A percentile compares a stretch with the other conserved stretches of the same genome.
phyloP scores from a whole-genome alignment of 1,140 invertebrate species.

The Neodiprion virginianus region DNA sequence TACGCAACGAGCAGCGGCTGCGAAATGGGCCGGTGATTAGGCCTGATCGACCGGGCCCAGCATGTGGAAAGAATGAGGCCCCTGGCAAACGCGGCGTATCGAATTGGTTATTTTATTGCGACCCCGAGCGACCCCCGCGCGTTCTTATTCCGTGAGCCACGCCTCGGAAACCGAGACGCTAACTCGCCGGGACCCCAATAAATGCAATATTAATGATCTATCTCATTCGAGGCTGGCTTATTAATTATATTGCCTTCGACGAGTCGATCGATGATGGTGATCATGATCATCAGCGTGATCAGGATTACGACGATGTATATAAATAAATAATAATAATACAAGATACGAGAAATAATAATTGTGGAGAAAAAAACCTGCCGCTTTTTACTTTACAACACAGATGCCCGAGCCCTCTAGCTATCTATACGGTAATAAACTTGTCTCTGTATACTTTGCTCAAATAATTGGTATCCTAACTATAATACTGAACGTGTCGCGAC shows the following conservation, averaged over 20 bases:
- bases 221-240: slow-evolving; percentile 30
- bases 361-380: too few species aligned
- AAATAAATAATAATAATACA: not conserved
- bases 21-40: slow-evolving; percentile 58
- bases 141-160: slow-evolving; percentile 11
- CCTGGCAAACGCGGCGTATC: not conserved
- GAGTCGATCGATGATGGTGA: too few species aligned
- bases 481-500: too few species aligned
- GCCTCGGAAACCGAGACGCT: slow-evolving; percentile 17
- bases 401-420: too few species aligned
- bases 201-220: slow-evolving; percentile 33
- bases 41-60: slow-evolving; percentile 46
- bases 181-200: slow-evolving; percentile 26
- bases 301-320: not conserved
- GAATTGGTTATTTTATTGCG: slow-evolving; percentile 8
- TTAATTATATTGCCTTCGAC: slow-evolving; percentile 23
- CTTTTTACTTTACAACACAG: too few species aligned
- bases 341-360: not conserved
- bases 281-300: not conserved
- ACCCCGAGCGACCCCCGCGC: not conserved
- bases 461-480: too few species aligned
- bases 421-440: too few species aligned
- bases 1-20: slow-evolving; percentile 31
- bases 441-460: too few species aligned
- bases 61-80: not conserved